These are phyloP conservation scores for Cygnus atratus DNA, from an alignment of 2,113 vertebrate genomes.

Conservation along the genomic window DNA sequence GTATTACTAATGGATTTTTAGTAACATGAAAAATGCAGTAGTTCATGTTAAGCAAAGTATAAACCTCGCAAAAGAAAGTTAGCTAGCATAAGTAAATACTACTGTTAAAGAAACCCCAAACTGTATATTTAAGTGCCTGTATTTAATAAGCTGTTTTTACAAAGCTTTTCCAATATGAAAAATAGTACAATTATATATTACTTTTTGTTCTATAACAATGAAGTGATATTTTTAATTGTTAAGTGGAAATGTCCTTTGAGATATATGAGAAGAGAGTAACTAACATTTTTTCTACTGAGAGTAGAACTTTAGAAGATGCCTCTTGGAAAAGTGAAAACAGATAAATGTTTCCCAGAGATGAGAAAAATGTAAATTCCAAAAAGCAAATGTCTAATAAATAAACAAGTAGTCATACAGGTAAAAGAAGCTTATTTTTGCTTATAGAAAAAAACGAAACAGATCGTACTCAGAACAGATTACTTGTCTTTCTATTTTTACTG, in stretches of 20 bases:
- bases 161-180: neutral
- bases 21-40: neutral
- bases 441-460: neutral
- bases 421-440: neutral
- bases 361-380: neutral
- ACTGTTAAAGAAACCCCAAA: neutral
- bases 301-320: neutral
- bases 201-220: neutral
- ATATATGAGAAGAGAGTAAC: neutral
- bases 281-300: neutral
- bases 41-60: conserved; percentile 5
- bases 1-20: neutral
- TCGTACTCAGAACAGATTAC: neutral
- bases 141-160: neutral
- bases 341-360: neutral
- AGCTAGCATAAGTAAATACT: neutral
- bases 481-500: neutral
- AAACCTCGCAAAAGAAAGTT: neutral
- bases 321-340: neutral
- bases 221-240: neutral
- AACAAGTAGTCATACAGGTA: neutral
- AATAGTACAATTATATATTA: neutral
- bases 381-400: neutral
- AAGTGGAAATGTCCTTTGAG: neutral
- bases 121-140: neutral